Evolutionary conservation across 2,888 invertebrate species (phyloP).

Genomic region (Piscicola geometra): DNA sequence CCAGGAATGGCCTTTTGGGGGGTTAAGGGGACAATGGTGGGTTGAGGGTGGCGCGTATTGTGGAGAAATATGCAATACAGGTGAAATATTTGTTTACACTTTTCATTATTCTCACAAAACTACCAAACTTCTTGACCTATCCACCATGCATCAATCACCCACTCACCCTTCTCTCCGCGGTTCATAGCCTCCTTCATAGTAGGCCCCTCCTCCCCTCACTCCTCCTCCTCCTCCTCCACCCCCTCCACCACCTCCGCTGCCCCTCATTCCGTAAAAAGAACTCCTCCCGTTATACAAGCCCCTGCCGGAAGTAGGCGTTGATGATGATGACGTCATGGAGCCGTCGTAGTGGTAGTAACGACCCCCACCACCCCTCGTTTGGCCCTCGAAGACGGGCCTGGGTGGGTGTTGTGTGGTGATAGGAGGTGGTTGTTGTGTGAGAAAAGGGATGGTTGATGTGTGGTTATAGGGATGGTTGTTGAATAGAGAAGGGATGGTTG

Average conservation of each 20-base stretch:
- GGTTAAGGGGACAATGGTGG: no score
- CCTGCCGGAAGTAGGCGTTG: not conserved
- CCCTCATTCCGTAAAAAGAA: not conserved
- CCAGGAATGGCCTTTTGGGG: no score
- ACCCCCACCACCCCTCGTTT: not conserved
- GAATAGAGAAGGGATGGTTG: no score
- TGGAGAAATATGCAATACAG: no score
- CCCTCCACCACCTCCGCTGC: not conserved
- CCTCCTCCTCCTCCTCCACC: no score
- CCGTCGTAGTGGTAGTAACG: slow-evolving; percentile 26
- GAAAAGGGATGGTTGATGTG: no score
- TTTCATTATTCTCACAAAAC: no score
- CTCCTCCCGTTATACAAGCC: not conserved
- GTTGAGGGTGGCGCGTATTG: no score
- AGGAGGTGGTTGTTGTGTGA: no score
- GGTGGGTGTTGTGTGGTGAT: not conserved
- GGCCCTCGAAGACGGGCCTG: slow-evolving; percentile 33
- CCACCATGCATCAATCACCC: not conserved
- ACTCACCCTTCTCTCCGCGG: slow-evolving; percentile 21
- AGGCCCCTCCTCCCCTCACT: not conserved
- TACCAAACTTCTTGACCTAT: no score
- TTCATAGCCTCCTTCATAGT: slow-evolving; percentile 29
- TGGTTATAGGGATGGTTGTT: no score
- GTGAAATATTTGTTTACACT: no score
- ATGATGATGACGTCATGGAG: slow-evolving; percentile 4